Percentiles rank a stretch among this genome's conserved stretches.
Conservation (phyloP, 1,140 invertebrate genomes). For the Hycleus cichorii region DNA sequence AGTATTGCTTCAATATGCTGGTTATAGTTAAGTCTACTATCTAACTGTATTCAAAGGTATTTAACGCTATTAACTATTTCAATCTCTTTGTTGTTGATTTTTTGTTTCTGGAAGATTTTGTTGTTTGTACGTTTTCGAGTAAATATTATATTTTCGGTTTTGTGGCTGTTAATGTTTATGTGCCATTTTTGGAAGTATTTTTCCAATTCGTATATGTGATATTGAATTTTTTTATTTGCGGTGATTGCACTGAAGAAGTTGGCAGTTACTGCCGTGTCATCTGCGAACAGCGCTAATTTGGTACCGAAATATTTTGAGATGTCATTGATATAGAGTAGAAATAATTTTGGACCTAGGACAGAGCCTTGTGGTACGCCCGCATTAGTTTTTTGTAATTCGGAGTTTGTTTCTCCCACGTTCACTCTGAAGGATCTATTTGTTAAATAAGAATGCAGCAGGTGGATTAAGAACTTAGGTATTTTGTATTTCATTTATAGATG, state of each 20-base stretch:
- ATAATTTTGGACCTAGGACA: constrained; percentile 22
- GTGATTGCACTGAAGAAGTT: neutral
- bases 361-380: constrained; percentile 33
- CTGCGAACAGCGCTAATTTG: constrained; percentile 23
- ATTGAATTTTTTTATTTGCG: neutral
- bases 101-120: neutral
- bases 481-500: neutral
- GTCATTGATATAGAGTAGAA: constrained; percentile 20
- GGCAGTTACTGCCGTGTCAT: constrained; percentile 23
- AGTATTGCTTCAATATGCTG: neutral
- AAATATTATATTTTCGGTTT: constrained; percentile 2
- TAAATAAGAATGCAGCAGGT: constrained; percentile 16
- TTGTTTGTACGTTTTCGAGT: neutral
- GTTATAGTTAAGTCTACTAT: neutral
- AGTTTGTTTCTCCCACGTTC: constrained; percentile 5
- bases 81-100: neutral
- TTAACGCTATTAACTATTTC: neutral
- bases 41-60: constrained; percentile 5
- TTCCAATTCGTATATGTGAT: neutral
- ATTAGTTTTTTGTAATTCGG: constrained; percentile 2
- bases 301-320: constrained; percentile 20
- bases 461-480: constrained; percentile 8
- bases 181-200: constrained; percentile 1
- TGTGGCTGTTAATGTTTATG: constrained; percentile 1
- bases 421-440: constrained; percentile 22